Base-by-base conservation (phyloP, 2,888 invertebrate species). In the Flexamia atlantica region DNA sequence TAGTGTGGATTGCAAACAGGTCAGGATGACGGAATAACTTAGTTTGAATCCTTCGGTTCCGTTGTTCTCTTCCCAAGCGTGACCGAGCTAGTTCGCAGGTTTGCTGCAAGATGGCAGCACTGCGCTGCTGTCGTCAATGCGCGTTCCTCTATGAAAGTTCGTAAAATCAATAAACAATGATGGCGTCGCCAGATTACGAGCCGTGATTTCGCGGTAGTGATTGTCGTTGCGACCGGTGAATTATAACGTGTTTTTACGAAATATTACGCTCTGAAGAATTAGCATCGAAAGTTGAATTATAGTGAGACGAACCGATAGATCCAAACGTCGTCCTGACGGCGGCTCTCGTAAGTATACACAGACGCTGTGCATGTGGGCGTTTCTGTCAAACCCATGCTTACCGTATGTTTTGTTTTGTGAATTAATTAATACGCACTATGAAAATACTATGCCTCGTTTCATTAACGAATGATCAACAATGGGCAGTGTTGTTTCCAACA, bases 361-460 rank as follows among this genome's bases (percentile, higher is more conserved):
- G 46, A 14, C 32, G 1, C 2, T 17, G 23, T 83, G 83, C 83
- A 83, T 83, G 83, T 83, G 83, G 83, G 83, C 80, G 83, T 80
- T 83, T 5, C 79, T 83, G 83, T 83, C 83, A 83, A 83, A 83
- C 60, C 42, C 79, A 68, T 68, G 83, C 80, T 83, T 80, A 79
- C 79, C 79, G 53, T 79, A 79, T 79, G 79, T 79, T 76, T 40
- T 76, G 46, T 79, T 40, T 40, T 30, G 36, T 17, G 72, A 64
- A 64, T 53, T 23, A 53, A 64, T 64, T 28, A 64, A 64, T 28
- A 17, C 25, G 28, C 7, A 64, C n/a, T 64, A 5, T 64, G 14
- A 17, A 30, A 12, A 28, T n/a, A 12, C 2, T 20, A 30, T 64
- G 12, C 9, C 4, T 28, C 14, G 28, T 25, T 28, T 64, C 64